phyloP scores from a whole-genome alignment of 2,113 vertebrate species.

The Chascanopsetta lugubris region DNA sequence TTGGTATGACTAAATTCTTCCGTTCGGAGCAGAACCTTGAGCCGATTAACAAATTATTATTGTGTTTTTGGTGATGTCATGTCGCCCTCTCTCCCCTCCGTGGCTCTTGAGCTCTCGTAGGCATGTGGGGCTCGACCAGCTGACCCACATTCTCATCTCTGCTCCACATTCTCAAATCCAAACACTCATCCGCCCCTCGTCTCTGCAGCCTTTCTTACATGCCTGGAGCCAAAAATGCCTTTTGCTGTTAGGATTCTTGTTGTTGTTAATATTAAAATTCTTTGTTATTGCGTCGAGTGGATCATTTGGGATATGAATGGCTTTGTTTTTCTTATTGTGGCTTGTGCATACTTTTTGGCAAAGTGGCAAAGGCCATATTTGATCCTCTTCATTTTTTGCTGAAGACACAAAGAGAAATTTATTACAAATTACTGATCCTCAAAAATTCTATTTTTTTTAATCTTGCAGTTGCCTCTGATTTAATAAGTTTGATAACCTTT shows the following conservation, averaged over 20 bases:
- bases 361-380: neutral
- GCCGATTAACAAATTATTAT: neutral
- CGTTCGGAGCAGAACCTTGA: neutral
- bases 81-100: neutral
- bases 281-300: neutral
- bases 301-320: neutral
- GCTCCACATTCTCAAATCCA: neutral
- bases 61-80: neutral
- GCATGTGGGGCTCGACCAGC: neutral
- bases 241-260: neutral
- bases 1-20: neutral
- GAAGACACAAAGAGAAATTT: constrained; percentile 1
- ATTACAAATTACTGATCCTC: neutral
- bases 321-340: neutral
- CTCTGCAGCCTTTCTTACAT: neutral
- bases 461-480: neutral
- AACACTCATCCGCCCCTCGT: neutral
- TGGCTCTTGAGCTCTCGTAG: neutral
- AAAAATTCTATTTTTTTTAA: neutral
- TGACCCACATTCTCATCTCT: neutral
- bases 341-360: neutral
- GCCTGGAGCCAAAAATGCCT: neutral
- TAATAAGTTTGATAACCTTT: neutral
- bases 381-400: neutral
- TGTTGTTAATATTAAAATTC: neutral